phyloP scores from a whole-genome alignment of 2,113 vertebrate species.

The Hippocampus mohnikei region DNA sequence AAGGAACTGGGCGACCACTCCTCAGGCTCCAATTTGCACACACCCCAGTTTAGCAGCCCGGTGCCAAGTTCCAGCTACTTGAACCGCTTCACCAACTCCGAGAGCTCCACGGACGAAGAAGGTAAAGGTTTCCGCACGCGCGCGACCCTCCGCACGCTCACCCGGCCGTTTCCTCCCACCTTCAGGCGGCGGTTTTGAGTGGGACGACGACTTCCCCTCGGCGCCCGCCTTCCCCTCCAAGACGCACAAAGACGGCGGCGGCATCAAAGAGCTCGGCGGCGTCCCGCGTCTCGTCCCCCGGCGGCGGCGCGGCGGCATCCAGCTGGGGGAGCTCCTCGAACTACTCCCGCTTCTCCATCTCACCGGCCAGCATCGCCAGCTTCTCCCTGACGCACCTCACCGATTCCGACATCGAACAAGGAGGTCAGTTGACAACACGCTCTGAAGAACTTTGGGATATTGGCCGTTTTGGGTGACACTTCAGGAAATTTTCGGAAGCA shows the following conservation, averaged over 20 bases:
- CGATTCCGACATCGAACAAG: constrained; percentile 95
- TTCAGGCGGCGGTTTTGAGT: constrained; percentile 93
- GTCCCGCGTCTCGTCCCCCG: constrained; percentile 81
- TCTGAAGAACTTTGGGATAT: constrained; percentile 2
- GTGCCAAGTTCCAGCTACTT: constrained; percentile 70
- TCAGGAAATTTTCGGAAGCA: too few relatives aligned
- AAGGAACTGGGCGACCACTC: constrained; percentile 85
- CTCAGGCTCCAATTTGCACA: constrained; percentile 69
- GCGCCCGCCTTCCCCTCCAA: constrained; percentile 82
- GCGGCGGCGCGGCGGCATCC: constrained; percentile 71
- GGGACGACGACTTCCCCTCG: constrained; percentile 95
- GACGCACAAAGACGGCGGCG: constrained; percentile 64
- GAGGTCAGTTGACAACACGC: constrained; percentile 74
- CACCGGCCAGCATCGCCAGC: constrained; percentile 90
- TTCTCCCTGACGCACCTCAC: constrained; percentile 97
- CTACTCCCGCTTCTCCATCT: constrained; percentile 93
- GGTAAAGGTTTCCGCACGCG: constrained; percentile 64
- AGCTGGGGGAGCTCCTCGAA: constrained; percentile 81
- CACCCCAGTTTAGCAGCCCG: constrained; percentile 70
- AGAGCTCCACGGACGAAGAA: constrained; percentile 98
- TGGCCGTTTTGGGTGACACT: too few relatives aligned
- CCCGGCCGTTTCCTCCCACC: not conserved
- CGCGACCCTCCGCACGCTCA: not conserved
- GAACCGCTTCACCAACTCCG: constrained; percentile 86
- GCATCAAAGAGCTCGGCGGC: constrained; percentile 68